Evolutionary conservation across 2,888 invertebrate species (phyloP), one percentile per base, ranked within the genome.

Genomic region (Cheilosia soror): DNA sequence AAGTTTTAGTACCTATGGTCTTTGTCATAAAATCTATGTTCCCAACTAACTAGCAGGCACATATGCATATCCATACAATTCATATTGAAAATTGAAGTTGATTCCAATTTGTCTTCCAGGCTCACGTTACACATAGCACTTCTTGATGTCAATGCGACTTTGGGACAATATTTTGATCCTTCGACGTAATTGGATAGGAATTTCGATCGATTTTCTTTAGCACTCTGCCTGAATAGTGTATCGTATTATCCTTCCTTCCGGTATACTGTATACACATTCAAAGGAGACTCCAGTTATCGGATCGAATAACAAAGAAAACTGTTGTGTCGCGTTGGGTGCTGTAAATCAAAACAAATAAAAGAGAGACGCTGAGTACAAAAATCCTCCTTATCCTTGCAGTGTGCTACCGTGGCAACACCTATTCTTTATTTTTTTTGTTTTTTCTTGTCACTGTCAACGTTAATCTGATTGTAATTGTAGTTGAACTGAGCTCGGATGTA

Each of bases 391-490:
- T 66, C 55, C 27, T 27, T 63, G 57, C 51, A 63, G 75, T 37
- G 40, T 44, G 80, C 63, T 53, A 49, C 76, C 81, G 58, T 82
- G 51, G 73, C 49, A 83, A 73, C 78, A 72, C 77, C 60, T 62
- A 27, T 57, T 47, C 33, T 5, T 27, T 25, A n/a, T 29, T 25
- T n/a, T 51, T 27, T 2, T 5, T 40, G 62, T 25, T 42, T 57
- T 57, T 49, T 57, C 51, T 53, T 71, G 72, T 83, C 82, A 73
- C 40, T 73, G 53, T 60, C 69, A 63, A 79, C 57, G 79, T 75
- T 84, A 84, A 84, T 84, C 83, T 63, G 83, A 75, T 84, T 84
- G 79, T 84, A 84, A 84, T 84, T 84, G 79, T 69, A 79, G 83
- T 75, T 53, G 79, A 75, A 73, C 68, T 68, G 58, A 60, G 13